A percentile compares a stretch with the other conserved stretches of the same genome.
These are phyloP conservation scores for Diadumene lineata DNA, from an alignment of 92 coral and sea anemone genomes.

Conservation along the genomic window DNA sequence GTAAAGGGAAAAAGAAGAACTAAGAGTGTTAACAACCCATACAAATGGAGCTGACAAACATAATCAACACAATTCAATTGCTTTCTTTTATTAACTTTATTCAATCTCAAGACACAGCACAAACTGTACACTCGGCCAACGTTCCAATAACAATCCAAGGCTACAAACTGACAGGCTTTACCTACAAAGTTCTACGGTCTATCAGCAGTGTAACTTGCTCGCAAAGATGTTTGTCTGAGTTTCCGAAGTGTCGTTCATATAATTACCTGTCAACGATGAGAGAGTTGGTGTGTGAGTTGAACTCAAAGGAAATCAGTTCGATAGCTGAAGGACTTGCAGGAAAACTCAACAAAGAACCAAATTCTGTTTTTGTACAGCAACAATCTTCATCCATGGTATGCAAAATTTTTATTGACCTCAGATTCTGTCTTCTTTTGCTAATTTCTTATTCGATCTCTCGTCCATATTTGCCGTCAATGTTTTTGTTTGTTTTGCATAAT, in stretches of 20 bases:
- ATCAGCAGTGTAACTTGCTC: conserved; percentile 31
- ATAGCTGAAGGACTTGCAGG: conserved; percentile 10
- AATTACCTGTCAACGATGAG: conserved; percentile 16
- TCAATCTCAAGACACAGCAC: not conserved
- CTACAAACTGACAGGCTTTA: conserved; percentile 27
- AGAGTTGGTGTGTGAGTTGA: conserved; percentile 22
- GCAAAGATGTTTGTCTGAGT: conserved; percentile 38
- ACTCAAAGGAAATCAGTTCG: conserved; percentile 13
- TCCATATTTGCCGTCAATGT: not conserved
- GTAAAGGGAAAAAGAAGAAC: too few relatives aligned
- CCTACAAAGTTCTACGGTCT: conserved; percentile 5
- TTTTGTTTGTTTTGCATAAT: too few relatives aligned
- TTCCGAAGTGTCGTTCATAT: conserved; percentile 40
- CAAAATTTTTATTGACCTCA: too few relatives aligned
- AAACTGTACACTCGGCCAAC: not conserved
- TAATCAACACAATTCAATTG: not conserved
- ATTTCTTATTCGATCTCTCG: not conserved
- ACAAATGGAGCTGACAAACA: not conserved
- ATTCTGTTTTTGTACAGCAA: conserved; percentile 12
- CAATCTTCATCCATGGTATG: conserved; percentile 22
- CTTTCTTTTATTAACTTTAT: not conserved
- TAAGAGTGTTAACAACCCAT: too few relatives aligned
- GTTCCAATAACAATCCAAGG: conserved; percentile 17
- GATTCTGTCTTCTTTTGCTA: not conserved
- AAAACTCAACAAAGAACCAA: not conserved